Evolutionary conservation across 2,113 vertebrate genomes (phyloP).

Genomic region (Tonatia bakeri): DNA sequence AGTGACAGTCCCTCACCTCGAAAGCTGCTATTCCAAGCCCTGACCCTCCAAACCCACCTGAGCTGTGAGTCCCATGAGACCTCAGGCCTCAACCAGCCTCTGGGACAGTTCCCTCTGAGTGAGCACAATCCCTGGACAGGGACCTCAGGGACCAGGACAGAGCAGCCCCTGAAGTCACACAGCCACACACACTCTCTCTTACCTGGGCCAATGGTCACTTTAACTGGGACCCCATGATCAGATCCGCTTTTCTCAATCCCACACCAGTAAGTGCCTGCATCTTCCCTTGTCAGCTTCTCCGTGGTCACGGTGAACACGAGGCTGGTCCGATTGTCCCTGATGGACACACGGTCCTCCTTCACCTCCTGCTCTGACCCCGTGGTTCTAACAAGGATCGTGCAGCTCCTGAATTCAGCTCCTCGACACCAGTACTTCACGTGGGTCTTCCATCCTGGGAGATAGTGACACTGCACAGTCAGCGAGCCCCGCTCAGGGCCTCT

Average conservation of each 20-base stretch:
- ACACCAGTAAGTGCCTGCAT: no score
- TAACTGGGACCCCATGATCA: no score
- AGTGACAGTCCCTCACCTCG: no score
- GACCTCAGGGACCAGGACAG: neutral
- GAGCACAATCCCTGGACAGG: no score
- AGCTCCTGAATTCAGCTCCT: fast-evolving
- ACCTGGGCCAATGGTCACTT: constrained; percentile 64
- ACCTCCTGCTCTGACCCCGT: fast-evolving
- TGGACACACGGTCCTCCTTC: neutral
- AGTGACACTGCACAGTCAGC: neutral
- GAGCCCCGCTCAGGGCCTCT: neutral
- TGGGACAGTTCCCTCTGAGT: neutral
- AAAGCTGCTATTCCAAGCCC: no score
- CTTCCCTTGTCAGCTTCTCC: no score
- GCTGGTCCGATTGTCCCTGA: neutral
- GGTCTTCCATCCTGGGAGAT: fast-evolving
- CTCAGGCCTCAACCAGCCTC: neutral
- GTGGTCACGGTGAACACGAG: fast-evolving
- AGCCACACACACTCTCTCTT: neutral
- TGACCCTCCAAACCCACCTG: no score
- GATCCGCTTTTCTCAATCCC: no score
- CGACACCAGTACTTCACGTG: constrained; percentile 48
- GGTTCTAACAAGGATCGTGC: neutral
- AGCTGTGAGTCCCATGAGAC: neutral
- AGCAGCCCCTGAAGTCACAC: neutral